These are phyloP conservation scores for Bradynema listronoti DNA, from an alignment of 1,140 invertebrate species.

Conservation along the genomic window DNA sequence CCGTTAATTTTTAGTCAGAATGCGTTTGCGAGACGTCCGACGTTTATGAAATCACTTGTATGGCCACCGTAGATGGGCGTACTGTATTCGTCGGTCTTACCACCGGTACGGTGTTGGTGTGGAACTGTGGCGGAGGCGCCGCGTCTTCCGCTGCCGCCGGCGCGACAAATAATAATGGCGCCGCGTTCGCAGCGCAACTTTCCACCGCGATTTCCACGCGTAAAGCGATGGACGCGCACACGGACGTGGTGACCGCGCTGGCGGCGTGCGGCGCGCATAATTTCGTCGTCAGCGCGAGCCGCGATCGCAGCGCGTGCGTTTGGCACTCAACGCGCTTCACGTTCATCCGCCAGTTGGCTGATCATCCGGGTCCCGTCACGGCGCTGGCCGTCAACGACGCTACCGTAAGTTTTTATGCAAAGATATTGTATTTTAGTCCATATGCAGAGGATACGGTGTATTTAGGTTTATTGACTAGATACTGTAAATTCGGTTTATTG, in stretches of 20 bases:
- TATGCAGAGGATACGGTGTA: too few species aligned
- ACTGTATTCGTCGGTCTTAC: constrained; percentile 91
- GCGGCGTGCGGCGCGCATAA: constrained; percentile 51
- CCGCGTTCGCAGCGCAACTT: constrained; percentile 66
- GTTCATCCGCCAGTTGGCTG: constrained; percentile 80
- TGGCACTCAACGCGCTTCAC: constrained; percentile 88
- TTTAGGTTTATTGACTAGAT: too few species aligned
- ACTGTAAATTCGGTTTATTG: too few species aligned
- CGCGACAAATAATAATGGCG: constrained; percentile 70
- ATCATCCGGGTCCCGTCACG: constrained; percentile 72
- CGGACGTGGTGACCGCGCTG: constrained; percentile 52
- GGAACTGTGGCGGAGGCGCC: not conserved
- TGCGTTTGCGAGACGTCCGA: constrained; percentile 83
- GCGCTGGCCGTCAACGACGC: constrained; percentile 93
- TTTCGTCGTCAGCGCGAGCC: constrained; percentile 75
- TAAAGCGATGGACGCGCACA: constrained; percentile 44
- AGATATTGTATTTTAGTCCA: too few species aligned
- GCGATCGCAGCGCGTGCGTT: constrained; percentile 86
- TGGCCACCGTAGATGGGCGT: constrained; percentile 80
- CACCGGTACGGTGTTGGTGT: constrained; percentile 65
- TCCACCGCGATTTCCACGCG: constrained; percentile 25
- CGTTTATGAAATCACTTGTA: constrained; percentile 81
- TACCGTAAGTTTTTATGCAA: too few species aligned
- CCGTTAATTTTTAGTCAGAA: constrained; percentile 63
- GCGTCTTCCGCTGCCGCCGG: constrained; percentile 77